Evolutionary conservation across 2,888 invertebrate species (phyloP), one percentile per base, ranked within the genome.

Genomic region (Rosalia funebris): DNA sequence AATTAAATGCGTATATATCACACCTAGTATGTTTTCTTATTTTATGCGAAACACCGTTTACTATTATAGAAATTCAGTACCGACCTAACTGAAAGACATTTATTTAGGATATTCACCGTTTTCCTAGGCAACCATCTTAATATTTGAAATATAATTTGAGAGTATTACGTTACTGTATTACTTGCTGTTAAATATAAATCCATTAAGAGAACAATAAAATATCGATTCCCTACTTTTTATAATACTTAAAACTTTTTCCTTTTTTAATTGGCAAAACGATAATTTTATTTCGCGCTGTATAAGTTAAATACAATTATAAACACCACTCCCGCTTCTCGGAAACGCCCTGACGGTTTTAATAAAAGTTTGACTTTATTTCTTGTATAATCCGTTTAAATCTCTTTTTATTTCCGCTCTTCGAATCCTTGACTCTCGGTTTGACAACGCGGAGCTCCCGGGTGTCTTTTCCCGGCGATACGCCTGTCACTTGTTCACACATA

Each of bases 351-450:
- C 36, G 20, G 36, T 48, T 48, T 20, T 37, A 48, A 48, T 48
- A 48, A 48, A 48, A 48, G 19, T 48, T 48, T 37, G 48, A 37
- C 48, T 48, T 14, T 11, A 36, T 36, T 37, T 17, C 31, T 39
- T 50, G 7, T 25, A 39, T 50, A 50, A 50, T 50, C 50, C 37
- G 50, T 41, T 50, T 41, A 25, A 19, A 39, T 39, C 37, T 36
- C 37, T 4, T 36, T 48, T 36, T 20, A 36, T 48, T 48, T 37
- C 50, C 25, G 10, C 20, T 16, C 39, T 34, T 39, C 37, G 25
- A 50, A 39, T 11, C 39, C 39, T 14, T n/a, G 14, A 19, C 37
- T 16, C 39, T 25, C 25, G 39, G 19, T 39, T 39, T 50, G 39
- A 50, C 50, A 50, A 41, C 39, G 25, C 25, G 12, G 37, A 10